A percentile compares a stretch with the other conserved stretches of the same genome.
Conservation (phyloP, 1,140 invertebrate species). For the Gryllus bimaculatus region DNA sequence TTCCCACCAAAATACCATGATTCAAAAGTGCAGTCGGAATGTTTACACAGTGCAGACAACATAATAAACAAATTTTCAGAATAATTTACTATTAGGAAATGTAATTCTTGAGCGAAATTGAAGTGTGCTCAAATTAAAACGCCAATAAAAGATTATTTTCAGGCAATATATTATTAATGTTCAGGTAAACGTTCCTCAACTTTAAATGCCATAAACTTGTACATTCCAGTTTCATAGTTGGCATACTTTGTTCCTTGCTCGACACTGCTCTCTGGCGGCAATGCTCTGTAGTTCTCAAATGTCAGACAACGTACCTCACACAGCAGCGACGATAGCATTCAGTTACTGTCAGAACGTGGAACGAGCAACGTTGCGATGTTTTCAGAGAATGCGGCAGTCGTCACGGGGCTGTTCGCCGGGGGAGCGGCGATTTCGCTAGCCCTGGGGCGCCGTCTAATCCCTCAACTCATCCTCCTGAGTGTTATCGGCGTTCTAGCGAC, state of each 20-base stretch:
- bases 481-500: background rate
- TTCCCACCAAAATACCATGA: background rate
- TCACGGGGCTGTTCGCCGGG: background rate
- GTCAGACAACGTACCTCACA: no score
- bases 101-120: no score
- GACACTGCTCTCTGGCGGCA: no score
- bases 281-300: no score
- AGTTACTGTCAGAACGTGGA: background rate
- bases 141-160: no score
- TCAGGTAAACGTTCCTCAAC: no score
- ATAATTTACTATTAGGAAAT: no score
- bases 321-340: background rate
- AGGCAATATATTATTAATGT: no score
- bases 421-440: background rate
- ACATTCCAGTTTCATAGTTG: no score
- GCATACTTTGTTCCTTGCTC: no score
- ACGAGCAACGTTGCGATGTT: background rate
- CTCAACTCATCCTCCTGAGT: background rate
- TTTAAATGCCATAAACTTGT: no score
- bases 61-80: background rate
- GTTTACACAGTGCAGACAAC: background rate
- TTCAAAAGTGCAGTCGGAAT: background rate
- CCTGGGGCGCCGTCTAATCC: background rate
- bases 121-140: no score
- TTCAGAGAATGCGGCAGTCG: background rate